Base-by-base conservation (phyloP, 2,888 invertebrate species). In the Agrochola litura region DNA sequence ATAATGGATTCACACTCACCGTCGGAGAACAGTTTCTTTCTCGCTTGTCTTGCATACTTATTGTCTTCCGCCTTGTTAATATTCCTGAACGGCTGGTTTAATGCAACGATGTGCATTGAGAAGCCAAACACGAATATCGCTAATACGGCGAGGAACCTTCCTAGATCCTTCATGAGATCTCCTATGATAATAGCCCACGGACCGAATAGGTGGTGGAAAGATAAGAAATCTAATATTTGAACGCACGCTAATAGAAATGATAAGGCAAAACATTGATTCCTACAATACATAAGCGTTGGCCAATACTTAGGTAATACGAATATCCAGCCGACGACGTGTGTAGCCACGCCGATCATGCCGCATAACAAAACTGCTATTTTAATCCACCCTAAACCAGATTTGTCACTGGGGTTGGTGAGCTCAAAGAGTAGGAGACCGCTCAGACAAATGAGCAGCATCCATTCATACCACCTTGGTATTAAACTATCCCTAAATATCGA, bases 171-270 rank as follows among this genome's bases (percentile, higher is more conserved):
- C 97, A 99, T 98, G 76, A 99, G 97, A 94, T 99, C 98, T 41
- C 99, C 99, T 91, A 99, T 99, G 94, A 99, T 99, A 92, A 99
- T 99, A 54, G 99, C 99, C 99, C 99, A 99, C 0, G 99, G 99
- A 67, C 99, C 99, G 93, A 99, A 99, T 37, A 99, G 97, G 95
- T 99, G 99, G 95, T 99, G 99, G 94, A 99, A 99, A 43, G 99
- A 99, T 69, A 99, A 97, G 94, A 99, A 99, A 97, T 99, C 99
- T 92, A 99, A 97, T 91, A 99, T 99, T 96, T 99, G 99, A 69
- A 99, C 99, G 96, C 99, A 99, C 75, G 99, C 99, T 90, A 99
- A 97, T 81, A 99, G 97, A 93, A 99, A 98, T 76, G 99, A 99
- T 92, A 99, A 97, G 0, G 99, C 99, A 92, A 99, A 99, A 92